Evolutionary conservation across 2,797 vertebrate species (phyloP).

Genomic region (Malurus splendens): DNA sequence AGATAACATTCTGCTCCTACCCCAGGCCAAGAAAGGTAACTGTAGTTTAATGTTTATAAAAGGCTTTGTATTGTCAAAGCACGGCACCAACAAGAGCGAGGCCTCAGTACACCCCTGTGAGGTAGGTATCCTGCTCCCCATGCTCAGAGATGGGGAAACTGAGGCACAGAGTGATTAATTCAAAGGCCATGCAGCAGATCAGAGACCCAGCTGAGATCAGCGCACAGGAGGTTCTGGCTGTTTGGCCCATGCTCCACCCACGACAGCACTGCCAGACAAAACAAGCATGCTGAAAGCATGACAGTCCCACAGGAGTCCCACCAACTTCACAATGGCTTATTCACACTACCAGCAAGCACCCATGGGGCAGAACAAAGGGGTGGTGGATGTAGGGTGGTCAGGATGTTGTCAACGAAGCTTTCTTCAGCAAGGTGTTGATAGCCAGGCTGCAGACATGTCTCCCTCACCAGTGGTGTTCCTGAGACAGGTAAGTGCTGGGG

Average conservation of each 20-base stretch:
- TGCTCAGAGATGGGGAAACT: conserved; percentile 48
- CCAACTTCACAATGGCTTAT: background rate
- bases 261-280: background rate
- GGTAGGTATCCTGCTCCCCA: conserved; percentile 59
- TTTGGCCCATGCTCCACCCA: background rate
- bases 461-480: conserved; percentile 4
- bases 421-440: background rate
- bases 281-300: background rate
- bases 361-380: background rate
- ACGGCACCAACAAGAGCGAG: conserved; percentile 45
- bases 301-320: background rate
- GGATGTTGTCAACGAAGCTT: background rate
- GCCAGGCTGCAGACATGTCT: background rate
- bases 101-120: conserved; percentile 60
- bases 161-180: conserved; percentile 60
- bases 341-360: background rate
- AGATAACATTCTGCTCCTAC: conserved; percentile 26
- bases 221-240: background rate
- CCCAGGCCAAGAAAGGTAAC: conserved; percentile 5
- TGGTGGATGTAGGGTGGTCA: background rate
- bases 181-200: conserved; percentile 51
- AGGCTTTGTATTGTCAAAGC: conserved; percentile 58
- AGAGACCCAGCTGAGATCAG: conserved; percentile 18
- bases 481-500: conserved; percentile 10
- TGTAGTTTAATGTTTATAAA: conserved; percentile 35